phyloP scores from a whole-genome alignment of 2,797 vertebrate species.

The Coccyzus lansbergi region DNA sequence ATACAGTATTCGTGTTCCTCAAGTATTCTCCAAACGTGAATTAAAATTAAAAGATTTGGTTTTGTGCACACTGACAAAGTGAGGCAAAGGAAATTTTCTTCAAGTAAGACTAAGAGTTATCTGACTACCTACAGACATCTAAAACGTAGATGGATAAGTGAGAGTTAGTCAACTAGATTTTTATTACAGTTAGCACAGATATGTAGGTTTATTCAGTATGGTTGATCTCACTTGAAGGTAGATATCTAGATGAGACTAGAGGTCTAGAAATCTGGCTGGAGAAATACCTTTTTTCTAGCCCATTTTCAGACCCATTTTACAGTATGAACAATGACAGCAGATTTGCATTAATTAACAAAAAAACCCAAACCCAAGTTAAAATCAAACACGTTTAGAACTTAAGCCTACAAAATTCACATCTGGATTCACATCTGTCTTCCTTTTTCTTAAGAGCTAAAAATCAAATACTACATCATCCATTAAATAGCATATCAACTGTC shows the following conservation, averaged over 20 bases:
- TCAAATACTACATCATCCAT: background rate
- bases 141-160: background rate
- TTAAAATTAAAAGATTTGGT: background rate
- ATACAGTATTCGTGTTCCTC: accelerated
- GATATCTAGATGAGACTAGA: background rate
- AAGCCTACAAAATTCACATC: background rate
- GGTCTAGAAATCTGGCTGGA: background rate
- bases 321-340: background rate
- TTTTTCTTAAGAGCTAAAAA: background rate
- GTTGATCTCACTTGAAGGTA: background rate
- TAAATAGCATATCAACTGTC: background rate
- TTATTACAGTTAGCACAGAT: background rate
- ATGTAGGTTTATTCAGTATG: background rate
- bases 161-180: background rate
- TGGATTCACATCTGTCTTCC: background rate
- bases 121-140: background rate
- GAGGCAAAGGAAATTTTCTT: background rate
- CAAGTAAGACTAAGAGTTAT: background rate
- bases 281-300: background rate
- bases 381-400: background rate
- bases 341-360: background rate
- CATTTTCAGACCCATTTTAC: background rate
- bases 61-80: background rate
- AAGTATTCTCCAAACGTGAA: background rate
- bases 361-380: background rate